Percentiles rank a stretch among this genome's conserved stretches.
These are phyloP conservation scores for Corythornis vintsioides DNA, from an alignment of 2,113 vertebrate genomes.

Conservation along the genomic window DNA sequence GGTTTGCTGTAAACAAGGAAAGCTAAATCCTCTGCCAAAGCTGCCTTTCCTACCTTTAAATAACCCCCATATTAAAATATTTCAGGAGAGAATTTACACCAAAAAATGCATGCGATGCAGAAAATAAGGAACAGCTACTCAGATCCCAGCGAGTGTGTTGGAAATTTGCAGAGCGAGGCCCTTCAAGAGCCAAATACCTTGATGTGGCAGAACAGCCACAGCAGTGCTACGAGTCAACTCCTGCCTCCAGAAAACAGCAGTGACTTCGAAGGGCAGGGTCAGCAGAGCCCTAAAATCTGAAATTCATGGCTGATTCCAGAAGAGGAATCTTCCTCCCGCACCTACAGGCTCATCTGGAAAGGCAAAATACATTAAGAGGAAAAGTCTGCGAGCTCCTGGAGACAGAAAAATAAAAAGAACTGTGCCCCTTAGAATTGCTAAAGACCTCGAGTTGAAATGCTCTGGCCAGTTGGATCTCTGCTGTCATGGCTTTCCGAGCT, in stretches of 20 bases:
- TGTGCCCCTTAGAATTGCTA: background rate
- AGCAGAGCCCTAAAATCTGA: background rate
- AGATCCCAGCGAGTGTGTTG: background rate
- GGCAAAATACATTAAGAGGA: background rate
- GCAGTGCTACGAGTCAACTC: background rate
- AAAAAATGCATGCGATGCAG: background rate
- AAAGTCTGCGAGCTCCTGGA: background rate
- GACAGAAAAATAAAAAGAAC: background rate
- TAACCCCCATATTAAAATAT: background rate
- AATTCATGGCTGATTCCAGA: background rate
- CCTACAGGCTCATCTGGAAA: constrained; percentile 8
- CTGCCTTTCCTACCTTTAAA: background rate
- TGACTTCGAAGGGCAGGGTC: background rate
- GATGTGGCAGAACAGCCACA: background rate
- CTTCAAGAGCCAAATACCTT: background rate
- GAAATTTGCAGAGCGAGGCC: background rate
- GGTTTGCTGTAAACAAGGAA: constrained; percentile 45
- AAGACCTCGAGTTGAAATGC: background rate
- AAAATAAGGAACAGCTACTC: background rate
- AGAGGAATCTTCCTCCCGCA: background rate
- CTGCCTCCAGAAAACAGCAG: background rate
- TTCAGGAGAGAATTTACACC: background rate
- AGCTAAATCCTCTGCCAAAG: constrained; percentile 15
- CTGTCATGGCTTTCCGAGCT: background rate
- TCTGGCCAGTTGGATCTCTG: background rate